Evolutionary conservation across 2,888 invertebrate genomes (phyloP).

Genomic region (Thecophora atra): DNA sequence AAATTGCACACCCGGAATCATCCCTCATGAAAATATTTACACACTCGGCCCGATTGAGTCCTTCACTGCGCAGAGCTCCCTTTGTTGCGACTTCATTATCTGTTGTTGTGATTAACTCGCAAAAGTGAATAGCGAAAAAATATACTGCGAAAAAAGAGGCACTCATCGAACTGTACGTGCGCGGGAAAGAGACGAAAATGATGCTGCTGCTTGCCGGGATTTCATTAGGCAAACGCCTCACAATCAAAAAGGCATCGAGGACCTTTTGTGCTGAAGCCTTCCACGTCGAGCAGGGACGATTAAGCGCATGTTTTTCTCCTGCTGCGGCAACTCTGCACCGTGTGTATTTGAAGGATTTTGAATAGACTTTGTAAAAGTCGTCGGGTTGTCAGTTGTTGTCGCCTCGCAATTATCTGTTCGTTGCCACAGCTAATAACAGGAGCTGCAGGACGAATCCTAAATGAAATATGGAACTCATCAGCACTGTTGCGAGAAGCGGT

Average conservation of each 20-base stretch:
- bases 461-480: conserved; percentile 33
- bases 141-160: conserved; percentile 46
- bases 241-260: conserved; percentile 61
- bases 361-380: conserved; percentile 4
- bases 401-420: not conserved
- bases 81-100: conserved; percentile 42
- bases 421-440: not conserved
- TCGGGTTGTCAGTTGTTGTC: conserved; percentile 18
- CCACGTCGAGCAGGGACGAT: conserved; percentile 15
- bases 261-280: conserved; percentile 29
- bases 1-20: conserved; percentile 34
- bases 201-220: conserved; percentile 58
- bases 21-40: conserved; percentile 39
- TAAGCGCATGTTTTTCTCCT: conserved; percentile 12
- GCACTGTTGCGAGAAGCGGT: conserved; percentile 34
- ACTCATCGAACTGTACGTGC: conserved; percentile 38
- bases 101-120: conserved; percentile 57
- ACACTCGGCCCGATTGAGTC: conserved; percentile 28
- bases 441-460: no score
- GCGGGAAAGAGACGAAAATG: conserved; percentile 43
- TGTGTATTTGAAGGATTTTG: conserved; percentile 21
- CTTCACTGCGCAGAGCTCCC: conserved; percentile 14
- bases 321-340: not conserved
- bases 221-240: conserved; percentile 62
- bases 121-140: conserved; percentile 52